Base-by-base conservation (phyloP, 2,797 vertebrate species). In the Chelon auratus region DNA sequence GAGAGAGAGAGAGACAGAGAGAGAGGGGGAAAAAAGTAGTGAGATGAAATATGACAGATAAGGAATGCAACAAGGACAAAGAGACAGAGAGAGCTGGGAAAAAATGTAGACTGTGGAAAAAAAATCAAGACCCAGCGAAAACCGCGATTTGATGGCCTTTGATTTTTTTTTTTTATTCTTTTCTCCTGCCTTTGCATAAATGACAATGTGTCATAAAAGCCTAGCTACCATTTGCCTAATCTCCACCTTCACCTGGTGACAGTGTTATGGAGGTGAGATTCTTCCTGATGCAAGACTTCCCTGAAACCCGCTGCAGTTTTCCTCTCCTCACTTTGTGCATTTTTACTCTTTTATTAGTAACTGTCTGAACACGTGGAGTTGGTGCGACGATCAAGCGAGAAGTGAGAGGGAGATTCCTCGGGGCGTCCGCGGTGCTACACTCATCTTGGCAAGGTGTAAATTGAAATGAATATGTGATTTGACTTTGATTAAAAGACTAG, bases 401-500 rank as follows among this genome's bases (percentile, higher is more conserved):
- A 5, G 18, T n/a, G 39, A 22, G 15, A 33, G 39, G 58, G 64
- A 37, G 64, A 60, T 62, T 77, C 63, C 87, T 84, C 15, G 22
- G 60, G 80, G 83, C 80, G 0, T 64, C 67, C 1, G 56, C 68
- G 64, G 65, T 4, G 17, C 55, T 62, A 40, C 13, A 40, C 70
- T 72, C n/a, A 2, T 60, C 79, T 74, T 42, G 7, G 62, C 14
- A 63, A 87, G 83, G 82, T 83, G 83, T 64, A 87, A 86, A 85
- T 80, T 85, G 77, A 80, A 88, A 89, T 85, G 53, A 82, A 83
- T 88, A 87, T 75, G 63, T 69, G 69, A 72, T 67, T 42, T 53
- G 67, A 68, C 75, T 81, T 81, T 81, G 80, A 88, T 91, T 86
- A 79, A 33, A 33, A 33, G 30, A 8, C 30, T 33, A 26, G 5